Percentiles rank a stretch among this genome's conserved stretches.
phyloP scores from a whole-genome alignment of 2,888 invertebrate species.

The Melieria omissa region DNA sequence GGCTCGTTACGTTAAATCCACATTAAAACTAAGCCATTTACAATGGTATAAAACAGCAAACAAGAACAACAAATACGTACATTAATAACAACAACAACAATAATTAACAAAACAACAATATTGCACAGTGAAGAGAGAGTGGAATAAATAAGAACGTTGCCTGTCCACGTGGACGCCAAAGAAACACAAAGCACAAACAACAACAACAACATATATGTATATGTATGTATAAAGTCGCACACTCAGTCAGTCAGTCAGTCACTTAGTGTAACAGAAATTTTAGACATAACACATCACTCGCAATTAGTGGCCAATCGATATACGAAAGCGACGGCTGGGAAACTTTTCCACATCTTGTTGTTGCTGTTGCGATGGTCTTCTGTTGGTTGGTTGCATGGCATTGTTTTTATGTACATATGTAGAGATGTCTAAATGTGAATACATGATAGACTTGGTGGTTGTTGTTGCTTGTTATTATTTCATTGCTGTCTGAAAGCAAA shows the following conservation, averaged over 20 bases:
- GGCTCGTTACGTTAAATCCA: constrained; percentile 18
- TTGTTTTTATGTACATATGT: no score
- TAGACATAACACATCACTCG: constrained; percentile 30
- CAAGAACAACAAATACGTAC: not conserved
- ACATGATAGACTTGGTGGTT: no score
- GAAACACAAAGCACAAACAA: constrained; percentile 1
- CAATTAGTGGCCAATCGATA: constrained; percentile 33
- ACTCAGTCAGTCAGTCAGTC: constrained; percentile 18
- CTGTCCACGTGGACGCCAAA: not conserved
- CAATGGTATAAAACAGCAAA: constrained; percentile 18
- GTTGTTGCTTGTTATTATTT: no score
- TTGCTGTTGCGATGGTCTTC: not conserved
- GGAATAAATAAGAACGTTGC: not conserved
- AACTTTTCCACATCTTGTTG: not conserved
- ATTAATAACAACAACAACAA: constrained; percentile 9
- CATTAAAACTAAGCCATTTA: constrained; percentile 21
- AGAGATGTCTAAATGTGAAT: no score
- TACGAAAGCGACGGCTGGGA: not conserved
- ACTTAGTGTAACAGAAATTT: constrained; percentile 24
- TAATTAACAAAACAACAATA: constrained; percentile 2
- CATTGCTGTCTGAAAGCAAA: no score
- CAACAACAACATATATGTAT: not conserved
- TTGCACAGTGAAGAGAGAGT: not conserved
- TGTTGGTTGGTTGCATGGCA: no score
- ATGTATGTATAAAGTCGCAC: not conserved